Base-by-base conservation (phyloP, 2,113 vertebrate species). In the Etheostoma spectabile region DNA sequence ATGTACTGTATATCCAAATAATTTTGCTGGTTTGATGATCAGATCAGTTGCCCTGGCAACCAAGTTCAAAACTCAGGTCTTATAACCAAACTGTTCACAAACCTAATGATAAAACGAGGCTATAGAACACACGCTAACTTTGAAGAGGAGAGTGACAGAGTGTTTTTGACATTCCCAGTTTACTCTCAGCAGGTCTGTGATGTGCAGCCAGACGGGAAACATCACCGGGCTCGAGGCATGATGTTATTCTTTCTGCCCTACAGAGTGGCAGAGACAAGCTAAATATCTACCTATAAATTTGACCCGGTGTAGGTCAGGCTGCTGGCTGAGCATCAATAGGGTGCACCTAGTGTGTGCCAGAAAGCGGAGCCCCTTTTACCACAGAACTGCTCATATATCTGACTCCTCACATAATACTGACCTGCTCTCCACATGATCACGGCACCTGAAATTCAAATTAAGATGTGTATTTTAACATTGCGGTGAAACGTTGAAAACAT, bases 281-380 rank as follows among this genome's bases (percentile, higher is more conserved):
- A 86, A 93, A 89, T 84, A 84, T 90, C 86, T 71, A 85, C 77
- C 80, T 87, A 83, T 92, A 88, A 87, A 93, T 91, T 77, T 93
- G 75, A 93, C 82, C 86, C 35, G 15, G 56, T 75, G 85, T 80
- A 83, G 59, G 52, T 80, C 66, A 71, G 80, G 71, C 79, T 84
- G 80, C 86, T 90, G 88, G 81, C 84, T 57, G 57, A 66, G 88
- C 85, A 85, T 92, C 89, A 90, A 48, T 75, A 69, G 84, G 55
- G 83, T 80, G 73, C 72, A 81, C 60, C 83, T 77, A 83, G 51
- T 66, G 78, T 77, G 73, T 87, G 89, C 86, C 86, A 86, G 75
- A 79, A 77, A 79, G 76, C 78, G 78, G 53, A 74, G 86, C 70
- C 84, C 79, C 75, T 80, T 49, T 60, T 16, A 84, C 90, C 88